Base-by-base conservation (phyloP, 2,797 vertebrate genomes). In the Takifugu rubripes region DNA sequence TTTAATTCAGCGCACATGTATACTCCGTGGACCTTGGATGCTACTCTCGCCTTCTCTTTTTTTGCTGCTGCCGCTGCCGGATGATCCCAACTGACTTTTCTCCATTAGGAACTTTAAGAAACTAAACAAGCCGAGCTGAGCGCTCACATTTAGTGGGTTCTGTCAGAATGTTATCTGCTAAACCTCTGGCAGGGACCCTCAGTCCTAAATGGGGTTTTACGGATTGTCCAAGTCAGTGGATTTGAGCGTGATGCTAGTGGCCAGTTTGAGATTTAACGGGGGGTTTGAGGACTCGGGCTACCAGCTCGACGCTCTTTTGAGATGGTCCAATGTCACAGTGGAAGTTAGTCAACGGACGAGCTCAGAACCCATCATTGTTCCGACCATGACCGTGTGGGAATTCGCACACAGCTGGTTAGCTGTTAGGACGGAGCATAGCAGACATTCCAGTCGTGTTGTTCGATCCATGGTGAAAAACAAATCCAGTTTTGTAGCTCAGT, bases 11-110 rank as follows among this genome's bases (percentile, higher is more conserved):
- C 5, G 7, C 52, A 64, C 51, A 63, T 56, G 65, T 49, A 76
- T 52, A 72, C 57, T 5, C 49, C 47, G 64, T 71, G 74, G 66
- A 69, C 68, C 64, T 80, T 80, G 80, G 78, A 75, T 21, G 26
- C 56, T 54, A n/a, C 26, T 53, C 52, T 50, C 11, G 12, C 33
- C 10, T 55, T 10, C 16, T 40, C 5, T 12, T 36, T 36, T 36
- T 40, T 40, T 40, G 12, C 3, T 3, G 36, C 45, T 26, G 21
- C 21, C 16, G 51, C 48, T 69, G 57, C 45, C 61, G 48, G 46
- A 56, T 47, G 54, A 54, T 33, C 49, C 4, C 43, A 64, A 56
- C 47, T 42, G 70, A 66, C 15, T 12, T 16, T 31, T 59, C 47
- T 54, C 27, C 21, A 44, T 48, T 44, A 25, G 15, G 14, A 33